Conservation (phyloP, 2,113 vertebrate species). For the Psittacara wagleri region DNA sequence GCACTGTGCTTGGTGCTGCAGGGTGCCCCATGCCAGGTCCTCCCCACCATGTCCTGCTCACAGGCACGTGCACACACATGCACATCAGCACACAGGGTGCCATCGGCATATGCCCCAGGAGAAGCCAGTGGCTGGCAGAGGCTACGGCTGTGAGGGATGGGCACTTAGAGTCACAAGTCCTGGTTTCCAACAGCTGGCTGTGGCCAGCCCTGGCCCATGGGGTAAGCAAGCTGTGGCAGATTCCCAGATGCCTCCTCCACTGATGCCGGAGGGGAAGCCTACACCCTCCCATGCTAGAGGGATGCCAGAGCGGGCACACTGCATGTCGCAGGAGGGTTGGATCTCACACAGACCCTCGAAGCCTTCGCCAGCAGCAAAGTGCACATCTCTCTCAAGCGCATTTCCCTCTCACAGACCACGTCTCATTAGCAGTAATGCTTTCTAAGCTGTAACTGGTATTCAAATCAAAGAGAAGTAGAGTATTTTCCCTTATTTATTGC, state of each 20-base stretch:
- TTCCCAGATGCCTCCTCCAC: not conserved
- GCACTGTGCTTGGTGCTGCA: rapidly evolving
- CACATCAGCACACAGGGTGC: not conserved
- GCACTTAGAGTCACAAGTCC: not conserved
- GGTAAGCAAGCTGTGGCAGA: not conserved
- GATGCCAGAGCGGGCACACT: not conserved
- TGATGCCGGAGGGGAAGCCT: rapidly evolving
- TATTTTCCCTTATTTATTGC: slow-evolving; percentile 41
- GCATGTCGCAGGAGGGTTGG: not conserved
- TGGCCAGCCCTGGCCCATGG: not conserved
- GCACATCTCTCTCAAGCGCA: not conserved
- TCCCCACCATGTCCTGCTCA: not conserved
- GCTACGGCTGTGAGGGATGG: not conserved
- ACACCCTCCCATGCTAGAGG: rapidly evolving
- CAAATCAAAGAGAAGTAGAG: not conserved
- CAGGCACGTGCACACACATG: rapidly evolving
- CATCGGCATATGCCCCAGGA: not conserved
- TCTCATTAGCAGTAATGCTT: not conserved
- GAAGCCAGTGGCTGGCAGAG: not conserved
- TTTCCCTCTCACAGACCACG: not conserved
- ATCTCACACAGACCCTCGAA: rapidly evolving
- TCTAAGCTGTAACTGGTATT: slow-evolving; percentile 6
- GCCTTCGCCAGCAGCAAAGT: not conserved
- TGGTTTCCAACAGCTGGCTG: rapidly evolving
- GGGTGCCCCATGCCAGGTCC: not conserved